A percentile compares a stretch with the other conserved stretches of the same genome.
Conservation (phyloP, 2,888 invertebrate genomes). For the Chrysomela aeneicollis region DNA sequence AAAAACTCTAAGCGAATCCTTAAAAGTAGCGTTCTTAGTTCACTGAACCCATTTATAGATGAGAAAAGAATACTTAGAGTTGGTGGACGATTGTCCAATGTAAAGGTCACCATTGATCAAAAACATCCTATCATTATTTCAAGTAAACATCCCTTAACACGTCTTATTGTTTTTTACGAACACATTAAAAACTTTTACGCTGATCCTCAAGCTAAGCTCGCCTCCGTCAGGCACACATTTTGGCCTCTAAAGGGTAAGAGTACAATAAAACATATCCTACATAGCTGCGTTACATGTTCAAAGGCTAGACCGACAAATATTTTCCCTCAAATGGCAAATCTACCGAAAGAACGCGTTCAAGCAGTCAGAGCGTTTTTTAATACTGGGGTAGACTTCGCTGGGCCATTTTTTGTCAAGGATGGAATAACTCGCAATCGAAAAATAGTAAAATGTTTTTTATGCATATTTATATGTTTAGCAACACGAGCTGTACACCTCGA, state of each 20-base stretch:
- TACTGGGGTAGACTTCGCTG: constrained; percentile 44
- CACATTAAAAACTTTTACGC: constrained; percentile 18
- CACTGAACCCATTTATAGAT: constrained; percentile 23
- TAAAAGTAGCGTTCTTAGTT: constrained; percentile 8
- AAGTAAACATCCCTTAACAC: constrained; percentile 13
- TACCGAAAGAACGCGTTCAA: constrained; percentile 24
- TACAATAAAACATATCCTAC: neutral
- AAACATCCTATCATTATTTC: constrained; percentile 22
- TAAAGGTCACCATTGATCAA: constrained; percentile 8
- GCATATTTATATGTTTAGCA: constrained; percentile 46
- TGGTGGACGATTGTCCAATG: constrained; percentile 18
- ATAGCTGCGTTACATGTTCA: constrained; percentile 27
- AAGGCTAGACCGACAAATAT: constrained; percentile 32
- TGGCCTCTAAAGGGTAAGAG: constrained; percentile 21
- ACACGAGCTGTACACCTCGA: constrained; percentile 52
- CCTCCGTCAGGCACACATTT: too few species aligned
- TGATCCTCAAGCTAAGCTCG: constrained; percentile 22
- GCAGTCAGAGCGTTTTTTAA: constrained; percentile 25
- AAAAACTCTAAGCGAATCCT: neutral
- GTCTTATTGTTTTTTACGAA: constrained; percentile 18
- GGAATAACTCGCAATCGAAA: constrained; percentile 33
- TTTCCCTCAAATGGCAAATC: constrained; percentile 36
- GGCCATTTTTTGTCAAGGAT: constrained; percentile 40
- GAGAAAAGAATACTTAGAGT: constrained; percentile 21
- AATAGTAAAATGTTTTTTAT: constrained; percentile 43